phyloP scores from a whole-genome alignment of 2,797 vertebrate species.

The Xiphorhynchus erythropygius region DNA sequence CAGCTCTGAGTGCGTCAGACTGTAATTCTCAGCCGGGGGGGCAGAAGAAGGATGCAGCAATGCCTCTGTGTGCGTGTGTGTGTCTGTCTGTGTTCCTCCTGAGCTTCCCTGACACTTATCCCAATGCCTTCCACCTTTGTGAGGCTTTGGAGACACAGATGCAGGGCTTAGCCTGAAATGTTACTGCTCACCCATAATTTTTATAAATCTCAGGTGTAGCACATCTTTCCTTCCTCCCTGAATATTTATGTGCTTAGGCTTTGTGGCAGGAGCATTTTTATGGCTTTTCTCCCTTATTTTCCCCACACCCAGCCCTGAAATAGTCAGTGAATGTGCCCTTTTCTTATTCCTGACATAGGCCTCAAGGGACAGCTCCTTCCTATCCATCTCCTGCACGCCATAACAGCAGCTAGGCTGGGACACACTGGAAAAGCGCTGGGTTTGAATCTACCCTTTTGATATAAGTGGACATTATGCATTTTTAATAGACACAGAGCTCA shows the following conservation, averaged over 20 bases:
- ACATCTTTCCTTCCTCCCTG: not conserved
- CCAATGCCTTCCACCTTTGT: not conserved
- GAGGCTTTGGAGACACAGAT: not conserved
- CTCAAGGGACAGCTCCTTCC: not conserved
- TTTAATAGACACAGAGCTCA: slow-evolving; percentile 21
- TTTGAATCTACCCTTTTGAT: slow-evolving; percentile 1
- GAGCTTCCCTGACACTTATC: not conserved
- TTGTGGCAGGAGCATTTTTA: not conserved
- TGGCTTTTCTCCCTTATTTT: not conserved
- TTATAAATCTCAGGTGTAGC: not conserved
- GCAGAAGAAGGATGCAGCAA: not conserved
- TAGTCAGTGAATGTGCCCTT: not conserved
- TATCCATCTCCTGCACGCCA: not conserved
- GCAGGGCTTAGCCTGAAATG: not conserved
- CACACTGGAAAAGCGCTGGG: not conserved
- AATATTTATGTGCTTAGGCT: not conserved
- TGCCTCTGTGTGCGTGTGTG: not conserved
- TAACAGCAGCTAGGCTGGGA: not conserved
- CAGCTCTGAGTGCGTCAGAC: not conserved
- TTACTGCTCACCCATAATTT: not conserved
- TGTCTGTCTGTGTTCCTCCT: not conserved
- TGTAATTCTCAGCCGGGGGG: not conserved
- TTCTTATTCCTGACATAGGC: not conserved
- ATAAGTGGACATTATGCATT: slow-evolving; percentile 51
- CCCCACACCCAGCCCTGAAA: not conserved